These are phyloP conservation scores for Hedychridium roseum DNA, from an alignment of 2,888 invertebrate species.

Conservation along the genomic window DNA sequence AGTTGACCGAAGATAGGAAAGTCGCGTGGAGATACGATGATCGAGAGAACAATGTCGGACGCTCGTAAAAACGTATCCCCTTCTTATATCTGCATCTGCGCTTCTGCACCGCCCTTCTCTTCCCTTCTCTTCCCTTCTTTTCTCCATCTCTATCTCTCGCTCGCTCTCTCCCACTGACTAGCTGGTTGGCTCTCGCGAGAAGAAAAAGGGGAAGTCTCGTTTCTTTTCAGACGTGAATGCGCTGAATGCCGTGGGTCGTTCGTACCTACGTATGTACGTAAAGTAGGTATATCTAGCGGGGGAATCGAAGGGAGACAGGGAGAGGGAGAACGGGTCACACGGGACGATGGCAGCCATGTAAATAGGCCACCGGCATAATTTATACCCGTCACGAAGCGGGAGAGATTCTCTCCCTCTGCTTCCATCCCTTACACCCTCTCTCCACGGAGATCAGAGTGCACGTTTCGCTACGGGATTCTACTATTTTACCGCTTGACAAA, in stretches of 20 bases:
- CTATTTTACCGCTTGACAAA: no score
- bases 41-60: no score
- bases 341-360: constrained; percentile 45
- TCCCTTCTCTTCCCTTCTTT: constrained; percentile 14
- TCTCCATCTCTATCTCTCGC: constrained; percentile 5
- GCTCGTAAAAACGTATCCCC: no score
- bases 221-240: constrained; percentile 32
- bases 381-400: constrained; percentile 54
- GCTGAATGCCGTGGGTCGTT: constrained; percentile 36
- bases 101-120: constrained; percentile 16
- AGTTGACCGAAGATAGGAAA: no score
- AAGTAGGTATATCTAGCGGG: constrained; percentile 41
- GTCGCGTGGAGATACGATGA: no score
- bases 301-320: no score
- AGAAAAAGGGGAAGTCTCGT: constrained; percentile 1
- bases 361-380: constrained; percentile 60
- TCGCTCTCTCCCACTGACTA: constrained; percentile 11
- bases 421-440: no score
- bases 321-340: no score
- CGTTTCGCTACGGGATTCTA: no score
- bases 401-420: no score
- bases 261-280: constrained; percentile 29
- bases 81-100: no score
- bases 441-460: no score
- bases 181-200: not conserved